phyloP scores from a whole-genome alignment of 2,888 invertebrate genomes.

The Archaeoteleia sp. region DNA sequence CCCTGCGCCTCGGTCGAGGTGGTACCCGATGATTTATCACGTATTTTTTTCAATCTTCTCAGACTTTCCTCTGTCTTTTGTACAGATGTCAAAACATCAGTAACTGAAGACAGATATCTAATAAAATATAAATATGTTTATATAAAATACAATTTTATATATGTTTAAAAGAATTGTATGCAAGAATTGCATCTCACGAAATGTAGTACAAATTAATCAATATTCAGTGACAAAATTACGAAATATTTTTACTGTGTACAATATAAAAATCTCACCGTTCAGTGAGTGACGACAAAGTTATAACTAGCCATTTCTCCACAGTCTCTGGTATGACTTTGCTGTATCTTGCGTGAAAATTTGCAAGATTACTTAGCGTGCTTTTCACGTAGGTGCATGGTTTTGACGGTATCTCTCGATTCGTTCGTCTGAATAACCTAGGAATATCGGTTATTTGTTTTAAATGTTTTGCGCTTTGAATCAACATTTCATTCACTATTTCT shows the following conservation, averaged over 20 bases:
- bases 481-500: conserved; percentile 72
- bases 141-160: conserved; percentile 7
- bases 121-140: conserved; percentile 30
- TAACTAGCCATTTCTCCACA: conserved; percentile 72
- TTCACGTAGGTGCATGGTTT: conserved; percentile 89
- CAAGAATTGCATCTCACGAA: no score
- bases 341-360: conserved; percentile 78
- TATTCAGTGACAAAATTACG: conserved; percentile 6
- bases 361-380: conserved; percentile 79
- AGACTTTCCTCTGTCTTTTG: conserved; percentile 97
- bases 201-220: no score
- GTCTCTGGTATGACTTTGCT: conserved; percentile 71
- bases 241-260: conserved; percentile 12
- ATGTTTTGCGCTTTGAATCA: conserved; percentile 77
- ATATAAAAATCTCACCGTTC: conserved; percentile 74
- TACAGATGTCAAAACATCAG: conserved; percentile 93
- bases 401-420: conserved; percentile 90
- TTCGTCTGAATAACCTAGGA: conserved; percentile 93
- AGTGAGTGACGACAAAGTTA: conserved; percentile 75
- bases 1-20: conserved; percentile 77
- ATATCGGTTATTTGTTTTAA: conserved; percentile 93
- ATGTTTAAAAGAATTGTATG: no score
- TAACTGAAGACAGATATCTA: conserved; percentile 84
- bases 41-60: conserved; percentile 89
- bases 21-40: conserved; percentile 77